Evolutionary conservation across 2,113 vertebrate genomes (phyloP).

Genomic region (Sinocyclocheilus anshuiensis): DNA sequence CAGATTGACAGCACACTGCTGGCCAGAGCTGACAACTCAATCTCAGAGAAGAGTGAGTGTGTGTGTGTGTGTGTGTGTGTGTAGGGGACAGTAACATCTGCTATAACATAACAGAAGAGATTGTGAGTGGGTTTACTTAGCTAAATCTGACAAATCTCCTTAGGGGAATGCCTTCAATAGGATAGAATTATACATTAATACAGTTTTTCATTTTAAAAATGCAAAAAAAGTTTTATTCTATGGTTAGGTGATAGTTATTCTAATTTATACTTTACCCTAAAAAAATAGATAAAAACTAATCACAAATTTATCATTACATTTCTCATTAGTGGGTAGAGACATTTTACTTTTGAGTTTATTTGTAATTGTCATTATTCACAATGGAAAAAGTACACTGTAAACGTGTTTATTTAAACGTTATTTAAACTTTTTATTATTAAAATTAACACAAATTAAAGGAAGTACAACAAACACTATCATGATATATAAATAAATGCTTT

Average conservation of each 20-base stretch:
- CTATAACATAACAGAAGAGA: constrained; percentile 1
- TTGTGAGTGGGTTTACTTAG: not conserved
- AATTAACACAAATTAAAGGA: not conserved
- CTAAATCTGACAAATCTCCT: not conserved
- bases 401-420: not conserved
- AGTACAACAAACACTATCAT: not conserved
- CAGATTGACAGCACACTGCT: not conserved
- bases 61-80: not conserved
- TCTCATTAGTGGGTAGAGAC: not conserved
- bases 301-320: not conserved
- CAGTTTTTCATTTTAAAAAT: not conserved
- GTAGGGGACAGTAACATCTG: constrained; percentile 29
- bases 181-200: not conserved
- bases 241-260: not conserved
- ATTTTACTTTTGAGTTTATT: not conserved
- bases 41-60: constrained; percentile 14
- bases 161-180: not conserved
- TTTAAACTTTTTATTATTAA: not conserved
- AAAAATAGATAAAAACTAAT: not conserved
- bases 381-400: not conserved
- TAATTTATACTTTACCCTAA: not conserved
- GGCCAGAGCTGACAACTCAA: not conserved
- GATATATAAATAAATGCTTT: not conserved
- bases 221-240: not conserved
- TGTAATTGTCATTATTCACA: not conserved